Conservation (phyloP, 2,888 invertebrate genomes). For the Nyleta sp. region DNA sequence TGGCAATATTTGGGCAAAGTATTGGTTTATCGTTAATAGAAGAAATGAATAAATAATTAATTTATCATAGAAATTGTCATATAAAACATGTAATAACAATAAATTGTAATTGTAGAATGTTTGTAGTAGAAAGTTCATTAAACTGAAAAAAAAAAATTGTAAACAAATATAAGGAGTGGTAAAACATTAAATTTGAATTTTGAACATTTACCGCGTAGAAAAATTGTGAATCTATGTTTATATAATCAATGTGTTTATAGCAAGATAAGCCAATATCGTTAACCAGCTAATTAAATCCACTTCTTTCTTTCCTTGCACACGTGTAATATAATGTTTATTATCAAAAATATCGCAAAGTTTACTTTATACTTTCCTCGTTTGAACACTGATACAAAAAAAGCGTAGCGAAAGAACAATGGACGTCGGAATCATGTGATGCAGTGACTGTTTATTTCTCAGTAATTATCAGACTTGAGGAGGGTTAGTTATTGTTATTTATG, state of each 20-base stretch:
- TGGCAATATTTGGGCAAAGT: no score
- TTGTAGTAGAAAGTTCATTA: no score
- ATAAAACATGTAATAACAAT: no score
- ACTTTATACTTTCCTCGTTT: conserved; percentile 23
- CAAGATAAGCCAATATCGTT: background rate
- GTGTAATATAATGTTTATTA: conserved; percentile 7
- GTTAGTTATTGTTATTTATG: conserved; percentile 59
- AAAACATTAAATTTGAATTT: no score
- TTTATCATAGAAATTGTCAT: no score
- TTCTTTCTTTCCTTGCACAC: background rate
- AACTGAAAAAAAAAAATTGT: no score
- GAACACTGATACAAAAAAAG: conserved; percentile 16
- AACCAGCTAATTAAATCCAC: conserved; percentile 6
- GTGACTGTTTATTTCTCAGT: conserved; percentile 52
- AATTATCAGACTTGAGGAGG: conserved; percentile 52
- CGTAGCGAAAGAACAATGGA: conserved; percentile 25
- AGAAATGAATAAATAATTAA: no score
- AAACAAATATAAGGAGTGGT: no score
- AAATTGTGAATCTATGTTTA: no score
- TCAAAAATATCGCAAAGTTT: conserved; percentile 26
- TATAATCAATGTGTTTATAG: conserved; percentile 2
- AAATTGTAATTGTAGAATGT: no score
- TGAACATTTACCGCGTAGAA: no score
- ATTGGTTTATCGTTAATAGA: no score
- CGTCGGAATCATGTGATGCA: conserved; percentile 39